Evolutionary conservation across 2,113 vertebrate species (phyloP).

Genomic region (Ailurus styani): DNA sequence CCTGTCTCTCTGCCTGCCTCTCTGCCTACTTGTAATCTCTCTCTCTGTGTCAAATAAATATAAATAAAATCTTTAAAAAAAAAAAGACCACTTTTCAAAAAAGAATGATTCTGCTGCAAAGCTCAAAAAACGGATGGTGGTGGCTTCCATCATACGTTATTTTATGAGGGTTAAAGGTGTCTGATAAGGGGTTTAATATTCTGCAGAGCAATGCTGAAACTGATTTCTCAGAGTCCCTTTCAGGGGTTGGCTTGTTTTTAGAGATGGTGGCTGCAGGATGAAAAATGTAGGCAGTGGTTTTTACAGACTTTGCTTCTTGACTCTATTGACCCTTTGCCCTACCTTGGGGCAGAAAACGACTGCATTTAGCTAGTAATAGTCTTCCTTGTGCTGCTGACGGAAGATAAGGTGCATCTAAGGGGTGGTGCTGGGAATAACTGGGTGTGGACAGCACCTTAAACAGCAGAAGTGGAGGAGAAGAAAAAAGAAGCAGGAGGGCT

Average conservation of each 20-base stretch:
- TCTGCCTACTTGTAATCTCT: no score
- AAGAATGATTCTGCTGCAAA: not conserved
- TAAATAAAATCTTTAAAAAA: no score
- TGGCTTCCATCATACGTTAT: not conserved
- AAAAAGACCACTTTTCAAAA: not conserved
- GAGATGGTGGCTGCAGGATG: not conserved
- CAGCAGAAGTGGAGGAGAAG: not conserved
- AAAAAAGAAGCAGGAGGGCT: not conserved
- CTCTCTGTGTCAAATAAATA: no score
- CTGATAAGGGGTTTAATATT: not conserved
- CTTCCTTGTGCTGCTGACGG: not conserved
- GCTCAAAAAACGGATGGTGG: not conserved
- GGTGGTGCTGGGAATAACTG: conserved; percentile 5
- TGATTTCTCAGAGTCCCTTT: not conserved
- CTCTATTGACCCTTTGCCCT: not conserved
- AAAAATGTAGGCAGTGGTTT: not conserved
- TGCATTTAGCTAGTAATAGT: not conserved
- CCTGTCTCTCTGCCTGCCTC: no score
- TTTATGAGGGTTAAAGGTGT: not conserved
- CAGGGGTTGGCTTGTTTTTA: not conserved
- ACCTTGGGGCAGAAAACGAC: not conserved
- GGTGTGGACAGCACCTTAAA: not conserved
- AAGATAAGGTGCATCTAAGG: not conserved
- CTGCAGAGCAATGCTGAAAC: not conserved
- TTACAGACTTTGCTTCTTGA: not conserved